Evolutionary conservation across 1,140 invertebrate genomes (phyloP), one percentile per base, ranked within the genome.

Genomic region (Dermatophagoides farinae): DNA sequence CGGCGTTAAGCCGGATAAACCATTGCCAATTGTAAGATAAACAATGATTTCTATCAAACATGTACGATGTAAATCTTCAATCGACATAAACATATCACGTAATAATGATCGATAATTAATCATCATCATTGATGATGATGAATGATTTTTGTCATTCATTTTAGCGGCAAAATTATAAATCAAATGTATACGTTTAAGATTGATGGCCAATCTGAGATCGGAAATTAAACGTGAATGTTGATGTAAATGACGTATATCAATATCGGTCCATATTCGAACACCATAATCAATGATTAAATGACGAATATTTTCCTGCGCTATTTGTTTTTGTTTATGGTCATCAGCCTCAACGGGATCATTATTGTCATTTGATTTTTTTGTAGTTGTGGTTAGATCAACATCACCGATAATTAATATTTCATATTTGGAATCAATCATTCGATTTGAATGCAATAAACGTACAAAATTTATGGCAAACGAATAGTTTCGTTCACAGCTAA

Each of bases 141-240:
- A 31, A 4, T 31, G 31, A 31, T 31, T 31, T n/a, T 54, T 54
- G 2, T 5, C 1, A 44, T 55, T 55, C 9, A 25, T 37, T 12
- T 25, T 23, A 38, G 14, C 14, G 16, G 53, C 14, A 55, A 55
- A 55, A 55, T 55, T 55, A 44, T 25, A 55, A 55, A 55, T 23
- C 12, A 55, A 39, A 12, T 12, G 10, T 23, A 55, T 18, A 18
- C 14, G n/a, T 23, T n/a, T 11, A 55, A 25, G 12, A n/a, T 31
- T 55, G 5, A 11, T 12, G 25, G 12, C 25, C 10, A 23, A 55
- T 55, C 5, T 16, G 5, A 12, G 2, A 18, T 44, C 22, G 14
- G 31, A 31, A 4, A 16, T 20, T 38, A 55, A 55, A 39, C 41
- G 10, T 14, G 14, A 14, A 55, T 55, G 38, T 25, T 11, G 1